Percentiles rank a stretch among this genome's conserved stretches.
Conservation (phyloP, 2,113 vertebrate genomes). For the Lota lota region DNA sequence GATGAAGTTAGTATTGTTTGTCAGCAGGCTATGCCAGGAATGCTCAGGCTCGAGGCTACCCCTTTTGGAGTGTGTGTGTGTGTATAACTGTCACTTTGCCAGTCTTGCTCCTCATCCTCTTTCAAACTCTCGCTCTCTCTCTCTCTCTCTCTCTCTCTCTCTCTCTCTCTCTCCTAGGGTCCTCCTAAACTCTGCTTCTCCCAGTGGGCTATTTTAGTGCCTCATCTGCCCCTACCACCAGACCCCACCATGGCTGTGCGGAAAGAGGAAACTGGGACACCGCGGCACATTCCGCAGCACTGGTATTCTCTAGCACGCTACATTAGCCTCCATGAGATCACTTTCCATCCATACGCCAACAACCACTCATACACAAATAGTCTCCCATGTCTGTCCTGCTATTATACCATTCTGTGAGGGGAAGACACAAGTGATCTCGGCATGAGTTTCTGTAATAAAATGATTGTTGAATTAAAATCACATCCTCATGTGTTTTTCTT, state of each 20-base stretch:
- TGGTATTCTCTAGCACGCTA: conserved; percentile 40
- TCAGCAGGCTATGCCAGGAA: conserved; percentile 76
- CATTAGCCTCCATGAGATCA: conserved; percentile 58
- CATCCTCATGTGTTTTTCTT: background rate
- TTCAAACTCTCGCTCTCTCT: conserved; percentile 29
- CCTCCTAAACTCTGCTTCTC: too few relatives aligned
- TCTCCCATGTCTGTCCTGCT: background rate
- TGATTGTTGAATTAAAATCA: background rate
- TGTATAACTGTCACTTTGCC: conserved; percentile 8
- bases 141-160: conserved; percentile 30
- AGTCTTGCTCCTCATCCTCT: background rate
- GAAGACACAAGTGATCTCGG: background rate
- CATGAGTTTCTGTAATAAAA: too few relatives aligned
- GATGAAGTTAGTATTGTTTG: conserved; percentile 83
- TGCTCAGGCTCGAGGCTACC: conserved; percentile 56
- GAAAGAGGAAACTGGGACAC: conserved; percentile 2
- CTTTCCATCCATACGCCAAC: conserved; percentile 21
- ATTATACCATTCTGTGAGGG: background rate
- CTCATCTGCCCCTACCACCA: background rate
- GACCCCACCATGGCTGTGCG: background rate
- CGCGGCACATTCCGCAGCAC: conserved; percentile 6
- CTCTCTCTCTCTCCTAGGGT: conserved; percentile 6
- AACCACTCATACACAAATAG: background rate
- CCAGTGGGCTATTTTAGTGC: conserved; percentile 51
- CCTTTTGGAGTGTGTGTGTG: conserved; percentile 11